Evolutionary conservation across 1,140 invertebrate genomes (phyloP), one percentile per base, ranked within the genome.

Genomic region (Drosophila eugracilis): DNA sequence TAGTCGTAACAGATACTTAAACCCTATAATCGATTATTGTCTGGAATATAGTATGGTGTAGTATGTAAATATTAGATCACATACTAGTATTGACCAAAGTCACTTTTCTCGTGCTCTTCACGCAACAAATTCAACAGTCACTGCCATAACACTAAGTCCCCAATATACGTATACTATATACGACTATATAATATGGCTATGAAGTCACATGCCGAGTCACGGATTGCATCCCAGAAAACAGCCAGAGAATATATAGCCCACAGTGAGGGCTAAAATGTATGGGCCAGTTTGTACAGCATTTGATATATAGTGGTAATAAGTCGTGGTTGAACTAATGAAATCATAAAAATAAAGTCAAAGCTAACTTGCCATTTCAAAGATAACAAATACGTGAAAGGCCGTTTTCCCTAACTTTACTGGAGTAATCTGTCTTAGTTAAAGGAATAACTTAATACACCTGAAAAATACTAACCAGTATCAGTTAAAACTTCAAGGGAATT

Each of bases 1-100:
- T n/a, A 9, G 6, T 2, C 28, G 21, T 26, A 59, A 37, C 48
- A 53, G 12, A 53, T 37, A 37, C 44, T 28, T 47, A 28, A 15
- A 5, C 49, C 9, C 12, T 9, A 22, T 53, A 53, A 34, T 26
- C 12, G 12, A 42, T n/a, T 22, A 60, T 39, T 12, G 24, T 24
- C 3, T 22, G 28, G 30, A 19, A 19, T 41, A 21, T 21, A 5
- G 7, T 12, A 12, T 7, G 7, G 10, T 41, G 1, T 10, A 1
- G 15, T 14, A 22, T 42, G 21, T 24, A 52, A 26, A 45, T 19
- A 28, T 24, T 24, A 44, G 37, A 39, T 21, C 19, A 42, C n/a
- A 9, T 5, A 4, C 19, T 17, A 9, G 19, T 19, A 48, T n/a
- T 34, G n/a, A 9, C 0, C 7, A 1, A 1, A 36, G 10, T 4